Evolutionary conservation across 2,888 invertebrate species (phyloP).

Genomic region (Tineola bisselliella): DNA sequence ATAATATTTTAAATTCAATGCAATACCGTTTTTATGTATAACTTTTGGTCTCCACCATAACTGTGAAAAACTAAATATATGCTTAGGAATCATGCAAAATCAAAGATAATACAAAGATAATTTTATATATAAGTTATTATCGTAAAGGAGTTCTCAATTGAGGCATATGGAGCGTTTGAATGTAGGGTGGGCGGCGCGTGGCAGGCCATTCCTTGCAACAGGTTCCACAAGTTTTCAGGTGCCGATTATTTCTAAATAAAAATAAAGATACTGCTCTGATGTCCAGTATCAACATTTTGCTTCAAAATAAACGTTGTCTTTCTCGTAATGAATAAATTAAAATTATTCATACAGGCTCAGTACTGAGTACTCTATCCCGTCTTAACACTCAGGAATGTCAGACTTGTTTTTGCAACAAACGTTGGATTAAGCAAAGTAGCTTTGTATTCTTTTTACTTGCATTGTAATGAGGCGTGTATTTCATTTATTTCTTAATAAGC

Average conservation of each 20-base stretch:
- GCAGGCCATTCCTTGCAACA: slow-evolving; percentile 22
- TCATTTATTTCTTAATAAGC: slow-evolving; percentile 58
- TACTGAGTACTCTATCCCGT: slow-evolving; percentile 21
- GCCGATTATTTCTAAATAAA: slow-evolving; percentile 36
- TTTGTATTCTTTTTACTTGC: slow-evolving; percentile 10
- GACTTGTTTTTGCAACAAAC: slow-evolving; percentile 29
- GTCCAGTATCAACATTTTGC: slow-evolving; percentile 24
- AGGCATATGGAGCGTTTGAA: neutral
- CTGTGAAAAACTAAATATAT: neutral
- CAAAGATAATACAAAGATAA: neutral
- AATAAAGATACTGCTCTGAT: slow-evolving; percentile 30
- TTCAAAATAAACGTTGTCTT: slow-evolving; percentile 22
- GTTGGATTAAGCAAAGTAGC: slow-evolving; percentile 22
- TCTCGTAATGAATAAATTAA: slow-evolving; percentile 17
- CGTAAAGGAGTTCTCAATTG: neutral
- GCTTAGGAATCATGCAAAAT: neutral
- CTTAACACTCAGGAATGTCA: slow-evolving; percentile 26
- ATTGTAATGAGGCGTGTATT: slow-evolving; percentile 24
- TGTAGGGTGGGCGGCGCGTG: slow-evolving; percentile 32
- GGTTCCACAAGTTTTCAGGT: slow-evolving; percentile 21
- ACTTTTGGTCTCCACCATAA: neutral
- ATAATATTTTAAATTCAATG: neutral
- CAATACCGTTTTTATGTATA: neutral
- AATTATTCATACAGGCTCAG: neutral
- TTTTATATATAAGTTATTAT: neutral